These are phyloP conservation scores for Anneissia japonica DNA, from an alignment of 35 echinoderm and acorn worm species.

Conservation along the genomic window DNA sequence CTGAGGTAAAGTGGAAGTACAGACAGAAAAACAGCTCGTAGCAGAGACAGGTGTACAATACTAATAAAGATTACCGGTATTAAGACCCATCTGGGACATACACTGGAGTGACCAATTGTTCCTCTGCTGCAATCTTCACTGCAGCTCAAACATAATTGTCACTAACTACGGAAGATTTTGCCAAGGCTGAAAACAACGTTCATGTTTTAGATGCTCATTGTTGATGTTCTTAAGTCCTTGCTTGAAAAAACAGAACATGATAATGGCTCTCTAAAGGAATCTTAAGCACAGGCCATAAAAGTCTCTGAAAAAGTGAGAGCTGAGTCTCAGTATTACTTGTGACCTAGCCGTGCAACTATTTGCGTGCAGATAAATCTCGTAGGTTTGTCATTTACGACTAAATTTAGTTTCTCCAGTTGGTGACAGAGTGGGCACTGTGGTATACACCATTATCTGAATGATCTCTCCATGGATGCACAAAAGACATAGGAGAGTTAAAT, in stretches of 20 bases:
- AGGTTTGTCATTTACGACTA: not conserved
- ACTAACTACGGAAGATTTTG: not conserved
- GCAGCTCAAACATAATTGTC: not conserved
- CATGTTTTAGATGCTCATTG: not conserved
- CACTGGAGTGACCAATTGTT: not conserved
- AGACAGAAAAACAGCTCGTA: not conserved
- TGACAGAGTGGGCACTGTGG: not conserved
- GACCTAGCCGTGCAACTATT: not conserved
- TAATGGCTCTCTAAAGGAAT: not conserved
- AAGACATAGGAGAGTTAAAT: not conserved
- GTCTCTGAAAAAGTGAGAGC: not conserved
- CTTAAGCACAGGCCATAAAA: not conserved
- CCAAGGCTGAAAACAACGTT: not conserved
- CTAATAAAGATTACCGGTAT: not conserved
- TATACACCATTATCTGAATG: not conserved
- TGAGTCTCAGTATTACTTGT: not conserved
- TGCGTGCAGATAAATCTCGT: not conserved
- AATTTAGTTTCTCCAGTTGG: not conserved
- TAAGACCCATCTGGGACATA: not conserved
- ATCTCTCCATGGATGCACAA: not conserved
- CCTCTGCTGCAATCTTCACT: not conserved
- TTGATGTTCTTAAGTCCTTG: not conserved
- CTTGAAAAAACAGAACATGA: not conserved
- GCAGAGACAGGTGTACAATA: not conserved
- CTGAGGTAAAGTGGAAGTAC: not conserved